Evolutionary conservation across 2,113 vertebrate genomes (phyloP), one percentile per base, ranked within the genome.

Genomic region (Nicator chloris): DNA sequence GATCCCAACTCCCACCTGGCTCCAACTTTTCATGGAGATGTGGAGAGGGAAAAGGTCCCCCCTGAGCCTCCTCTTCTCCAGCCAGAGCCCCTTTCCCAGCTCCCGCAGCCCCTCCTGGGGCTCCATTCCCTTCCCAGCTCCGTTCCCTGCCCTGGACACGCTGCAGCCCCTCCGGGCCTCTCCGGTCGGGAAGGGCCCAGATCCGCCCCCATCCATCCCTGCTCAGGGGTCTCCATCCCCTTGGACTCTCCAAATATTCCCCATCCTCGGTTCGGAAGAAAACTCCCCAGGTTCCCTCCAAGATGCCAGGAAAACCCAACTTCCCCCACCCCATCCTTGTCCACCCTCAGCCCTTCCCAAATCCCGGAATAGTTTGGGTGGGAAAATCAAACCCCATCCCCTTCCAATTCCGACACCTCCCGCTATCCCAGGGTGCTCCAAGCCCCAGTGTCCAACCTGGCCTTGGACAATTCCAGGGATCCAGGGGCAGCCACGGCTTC

Each of bases 111-210:
- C n/a, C n/a, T n/a, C 42, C 70, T 72, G 51, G 7, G 3, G 54
- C 42, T 76, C 56, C 72, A 24, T 35, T n/a, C n/a, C 54, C 56
- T 39, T 24, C 15, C 56, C 72, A 54, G 50, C 64, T 26, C 42
- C 22, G 11, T 56, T 56, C 51, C 51, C 39, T 56, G 1, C 70
- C 57, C 73, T 40, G n/a, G n/a, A n/a, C n/a, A n/a, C n/a, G 28
- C 57, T 77, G 35, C 73, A 61, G 57, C 73, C 28, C 45, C 45
- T 77, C 11, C 35, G 4, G 50, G 30, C 7, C 24, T 57, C 31
- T 44, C 70, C 13, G 0, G 31, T 16, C 1, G 1, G 50, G 37
- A 72, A 20, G 23, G 3, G 16, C 27, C 26, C 44, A 1, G 44
- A 37, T 2, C 44, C 2, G 1, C 7, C 10, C 28, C 57, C 9